Evolutionary conservation across 2,797 vertebrate genomes (phyloP).

Genomic region (Diplodus sargus): DNA sequence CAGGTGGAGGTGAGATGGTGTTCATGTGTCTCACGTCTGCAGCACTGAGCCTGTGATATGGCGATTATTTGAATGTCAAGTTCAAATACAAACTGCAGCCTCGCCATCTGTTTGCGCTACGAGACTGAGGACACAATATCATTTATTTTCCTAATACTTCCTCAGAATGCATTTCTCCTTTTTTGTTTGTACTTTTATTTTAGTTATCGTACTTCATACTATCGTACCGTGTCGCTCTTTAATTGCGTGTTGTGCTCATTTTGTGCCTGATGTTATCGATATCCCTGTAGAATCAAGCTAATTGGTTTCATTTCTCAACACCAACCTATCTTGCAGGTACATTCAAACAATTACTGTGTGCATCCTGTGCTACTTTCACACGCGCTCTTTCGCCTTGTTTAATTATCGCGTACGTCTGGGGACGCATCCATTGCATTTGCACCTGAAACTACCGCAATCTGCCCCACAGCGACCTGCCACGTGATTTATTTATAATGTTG

Average conservation of each 20-base stretch:
- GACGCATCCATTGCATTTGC: background rate
- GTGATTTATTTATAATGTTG: background rate
- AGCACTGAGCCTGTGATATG: background rate
- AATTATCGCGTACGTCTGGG: background rate
- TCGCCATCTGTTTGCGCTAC: background rate
- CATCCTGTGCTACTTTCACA: background rate
- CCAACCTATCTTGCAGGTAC: too few species aligned
- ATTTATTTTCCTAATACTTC: background rate
- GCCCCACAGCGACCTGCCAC: background rate
- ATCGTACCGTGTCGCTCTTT: background rate
- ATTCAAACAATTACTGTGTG: too few species aligned
- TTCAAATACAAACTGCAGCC: background rate
- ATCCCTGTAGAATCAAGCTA: background rate
- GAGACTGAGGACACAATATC: background rate
- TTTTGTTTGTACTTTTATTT: background rate
- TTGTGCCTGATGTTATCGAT: background rate
- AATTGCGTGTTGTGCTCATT: background rate
- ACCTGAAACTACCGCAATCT: background rate
- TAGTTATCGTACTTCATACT: background rate
- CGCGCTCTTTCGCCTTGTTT: background rate
- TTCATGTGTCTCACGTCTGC: background rate
- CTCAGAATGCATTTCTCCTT: background rate
- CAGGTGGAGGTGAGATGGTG: background rate
- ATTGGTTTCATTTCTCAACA: background rate
- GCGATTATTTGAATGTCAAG: background rate